Base-by-base conservation (phyloP, 2,113 vertebrate genomes). In the Cyphomyrus plagiostoma region DNA sequence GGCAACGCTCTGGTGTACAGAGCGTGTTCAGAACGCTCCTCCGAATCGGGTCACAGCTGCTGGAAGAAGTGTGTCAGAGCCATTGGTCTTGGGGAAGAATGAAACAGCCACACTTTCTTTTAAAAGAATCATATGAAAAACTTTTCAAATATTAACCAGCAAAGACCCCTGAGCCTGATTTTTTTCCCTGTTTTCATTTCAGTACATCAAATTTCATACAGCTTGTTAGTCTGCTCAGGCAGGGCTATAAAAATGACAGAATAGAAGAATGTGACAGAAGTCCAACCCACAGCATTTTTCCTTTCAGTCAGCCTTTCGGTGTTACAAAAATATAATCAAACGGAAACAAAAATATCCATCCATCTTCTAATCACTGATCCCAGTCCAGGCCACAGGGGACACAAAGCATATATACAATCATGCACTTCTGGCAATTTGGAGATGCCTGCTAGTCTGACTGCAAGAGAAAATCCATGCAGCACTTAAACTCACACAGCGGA, bases 61-160 rank as follows among this genome's bases (percentile, higher is more conserved):
- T 3, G 30, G 39, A n/a, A 42, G 13, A 87, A 87, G 49, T 87
- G 50, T 52, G 49, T 49, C 85, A 49, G 49, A 86, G 85, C 83
- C 23, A 26, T 86, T 86, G 84, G 46, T 86, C 84, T 17, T 26
- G n/a, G n/a, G 84, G n/a, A 86, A 50, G 62, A 70, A 70, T 70
- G 21, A 52, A 86, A 86, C n/a, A 50, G 9, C 46, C n/a, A 26
- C n/a, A 52, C 45, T 86, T 86, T 26, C 46, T 46, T n/a, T 86
- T 52, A 23, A 52, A 86, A 86, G 84, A 13, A 50, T 9, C 49
- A 39, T 48, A 53, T 53, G 11, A 39, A 56, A 87, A 15, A 35
- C 19, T 30, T 30, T 39, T 53, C n/a, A 87, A 53, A 87, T 87
- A 87, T 53, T 87, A 53, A 52, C 17, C 84, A 30, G 46, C 48